Evolutionary conservation across 2,113 vertebrate species (phyloP), one percentile per base, ranked within the genome.

Genomic region (Aspiorhynchus laticeps): DNA sequence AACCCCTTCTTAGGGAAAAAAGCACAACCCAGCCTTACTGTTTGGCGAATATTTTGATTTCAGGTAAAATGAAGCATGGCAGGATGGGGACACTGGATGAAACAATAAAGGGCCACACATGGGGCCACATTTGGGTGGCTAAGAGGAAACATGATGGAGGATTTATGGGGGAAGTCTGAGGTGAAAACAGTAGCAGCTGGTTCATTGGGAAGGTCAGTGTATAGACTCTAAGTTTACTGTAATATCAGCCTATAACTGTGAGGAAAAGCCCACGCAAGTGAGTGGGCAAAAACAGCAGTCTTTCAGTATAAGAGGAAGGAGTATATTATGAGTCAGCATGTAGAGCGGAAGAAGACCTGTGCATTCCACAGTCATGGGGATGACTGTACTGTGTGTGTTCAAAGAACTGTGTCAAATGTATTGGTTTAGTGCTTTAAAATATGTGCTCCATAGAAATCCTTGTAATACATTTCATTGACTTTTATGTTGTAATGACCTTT

Each of bases 21-120:
- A 82, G 28, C 53, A 80, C 83, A 31, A 28, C 31, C n/a, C 14
- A 24, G 59, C n/a, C 51, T n/a, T 65, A 81, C 26, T 69, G 36
- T 80, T 67, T 56, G 2, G 28, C n/a, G 76, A 78, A 78, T 84
- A 88, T 90, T 90, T 90, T 86, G 75, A 86, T 90, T 90, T 73
- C 41, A 38, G n/a, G 86, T 83, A 56, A 69, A 67, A 36, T 77
- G 46, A 61, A 51, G n/a, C 51, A 46, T 24, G 31, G 75, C 88
- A 90, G 88, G 86, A 89, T 88, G 46, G 79, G 86, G 88, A 84
- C 87, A 84, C 79, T 61, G 77, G 83, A 61, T 24, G 26, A 84
- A 90, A 90, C 89, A 88, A 90, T 88, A 84, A 86, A 88, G 84
- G 88, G 86, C 88, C 88, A 83, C 19, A 36, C 56, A 75, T 31